These are phyloP conservation scores for Poeciliopsis retropinna DNA, from an alignment of 2,113 vertebrate genomes.

Conservation along the genomic window DNA sequence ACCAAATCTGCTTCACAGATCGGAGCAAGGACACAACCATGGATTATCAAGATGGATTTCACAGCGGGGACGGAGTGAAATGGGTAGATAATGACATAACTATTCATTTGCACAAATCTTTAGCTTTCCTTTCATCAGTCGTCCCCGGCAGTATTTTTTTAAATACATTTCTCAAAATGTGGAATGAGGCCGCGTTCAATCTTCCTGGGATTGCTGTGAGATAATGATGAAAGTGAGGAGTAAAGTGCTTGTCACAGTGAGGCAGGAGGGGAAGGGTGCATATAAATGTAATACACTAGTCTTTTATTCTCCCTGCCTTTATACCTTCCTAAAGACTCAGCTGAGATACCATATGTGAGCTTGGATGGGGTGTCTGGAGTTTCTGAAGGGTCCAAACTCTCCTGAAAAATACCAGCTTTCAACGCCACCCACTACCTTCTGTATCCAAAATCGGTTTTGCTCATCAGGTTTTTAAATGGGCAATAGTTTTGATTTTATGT, in stretches of 20 bases:
- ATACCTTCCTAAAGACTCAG: slow-evolving; percentile 11
- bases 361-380: slow-evolving; percentile 8
- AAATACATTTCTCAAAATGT: slow-evolving; percentile 28
- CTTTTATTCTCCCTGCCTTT: slow-evolving; percentile 31
- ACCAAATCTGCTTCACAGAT: slow-evolving; percentile 53
- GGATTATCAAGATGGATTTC: slow-evolving; percentile 49
- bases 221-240: slow-evolving; percentile 44
- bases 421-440: background rate
- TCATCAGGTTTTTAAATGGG: no score
- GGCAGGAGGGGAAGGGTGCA: slow-evolving; percentile 18
- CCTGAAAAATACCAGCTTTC: background rate
- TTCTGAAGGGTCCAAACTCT: background rate
- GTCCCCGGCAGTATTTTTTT: slow-evolving; percentile 34
- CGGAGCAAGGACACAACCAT: slow-evolving; percentile 60
- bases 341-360: slow-evolving; percentile 15
- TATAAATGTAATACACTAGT: slow-evolving; percentile 24
- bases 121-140: slow-evolving; percentile 35
- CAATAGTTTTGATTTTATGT: no score
- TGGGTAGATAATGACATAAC: slow-evolving; percentile 60
- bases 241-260: slow-evolving; percentile 30
- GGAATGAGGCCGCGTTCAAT: slow-evolving; percentile 32
- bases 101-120: slow-evolving; percentile 47
- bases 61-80: slow-evolving; percentile 43
- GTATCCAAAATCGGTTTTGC: no score
- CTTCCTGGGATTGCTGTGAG: slow-evolving; percentile 14